Conservation (phyloP, 1,140 invertebrate species). For the Drosophila quadrilineata region DNA sequence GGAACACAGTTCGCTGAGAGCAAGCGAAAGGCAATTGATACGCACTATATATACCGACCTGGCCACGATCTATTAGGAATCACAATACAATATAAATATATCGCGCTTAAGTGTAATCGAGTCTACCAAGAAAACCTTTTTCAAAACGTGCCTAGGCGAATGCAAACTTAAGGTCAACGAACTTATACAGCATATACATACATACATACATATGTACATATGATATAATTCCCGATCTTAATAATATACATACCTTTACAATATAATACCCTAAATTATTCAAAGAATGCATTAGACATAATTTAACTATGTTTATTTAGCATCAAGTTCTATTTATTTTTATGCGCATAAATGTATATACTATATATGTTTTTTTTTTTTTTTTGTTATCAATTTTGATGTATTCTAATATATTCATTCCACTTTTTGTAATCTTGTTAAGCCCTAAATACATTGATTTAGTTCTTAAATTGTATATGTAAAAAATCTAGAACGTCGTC, state of each 20-base stretch:
- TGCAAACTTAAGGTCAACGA: neutral
- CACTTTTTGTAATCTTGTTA: too few relatives aligned
- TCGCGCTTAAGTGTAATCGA: slow-evolving; percentile 26
- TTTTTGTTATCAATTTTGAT: too few relatives aligned
- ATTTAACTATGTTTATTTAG: slow-evolving; percentile 16
- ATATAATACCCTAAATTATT: too few relatives aligned
- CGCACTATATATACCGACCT: slow-evolving; percentile 43
- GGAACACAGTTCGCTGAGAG: slow-evolving; percentile 51
- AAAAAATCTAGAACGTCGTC: slow-evolving; percentile 25
- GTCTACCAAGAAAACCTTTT: slow-evolving; percentile 26
- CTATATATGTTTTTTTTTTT: slow-evolving; percentile 20
- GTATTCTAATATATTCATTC: too few relatives aligned
- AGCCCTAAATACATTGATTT: neutral
- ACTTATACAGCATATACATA: neutral
- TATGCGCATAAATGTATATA: slow-evolving; percentile 3
- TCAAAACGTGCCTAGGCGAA: slow-evolving; percentile 22
- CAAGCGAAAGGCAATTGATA: slow-evolving; percentile 46
- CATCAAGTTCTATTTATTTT: slow-evolving; percentile 27
- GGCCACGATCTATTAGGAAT: slow-evolving; percentile 40
- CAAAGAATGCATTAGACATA: neutral
- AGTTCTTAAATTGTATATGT: slow-evolving; percentile 9
- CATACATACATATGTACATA: neutral
- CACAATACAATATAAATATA: neutral
- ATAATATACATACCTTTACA: too few relatives aligned
- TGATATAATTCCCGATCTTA: too few relatives aligned